Conservation (phyloP, 2,113 vertebrate species). For the Datnioides undecimradiatus region DNA sequence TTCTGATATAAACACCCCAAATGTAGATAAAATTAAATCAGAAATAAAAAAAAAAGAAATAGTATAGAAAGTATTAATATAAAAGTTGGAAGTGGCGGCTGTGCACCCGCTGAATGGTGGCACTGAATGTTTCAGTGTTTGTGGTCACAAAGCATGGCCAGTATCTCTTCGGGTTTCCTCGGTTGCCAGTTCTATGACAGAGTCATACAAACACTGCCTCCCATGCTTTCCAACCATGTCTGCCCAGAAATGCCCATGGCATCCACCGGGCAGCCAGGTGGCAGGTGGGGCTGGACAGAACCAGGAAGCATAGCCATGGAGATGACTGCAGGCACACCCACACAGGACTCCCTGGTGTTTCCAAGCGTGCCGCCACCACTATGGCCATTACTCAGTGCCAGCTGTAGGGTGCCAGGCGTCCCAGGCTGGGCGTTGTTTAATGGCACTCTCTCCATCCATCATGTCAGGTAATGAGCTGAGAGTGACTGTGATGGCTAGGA, state of each 20-base stretch:
- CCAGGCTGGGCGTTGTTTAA: constrained; percentile 79
- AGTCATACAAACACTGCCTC: constrained; percentile 66
- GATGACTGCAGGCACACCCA: constrained; percentile 72
- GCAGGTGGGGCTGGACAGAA: constrained; percentile 73
- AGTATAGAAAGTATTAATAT: too few relatives aligned
- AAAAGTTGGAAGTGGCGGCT: not conserved
- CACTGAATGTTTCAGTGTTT: constrained; percentile 17
- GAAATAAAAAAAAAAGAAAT: not conserved
- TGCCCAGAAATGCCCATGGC: constrained; percentile 73
- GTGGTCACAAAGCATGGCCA: constrained; percentile 28
- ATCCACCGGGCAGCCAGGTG: constrained; percentile 71
- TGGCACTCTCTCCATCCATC: constrained; percentile 78
- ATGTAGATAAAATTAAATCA: not conserved
- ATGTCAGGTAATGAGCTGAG: constrained; percentile 85
- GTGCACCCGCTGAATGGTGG: not conserved
- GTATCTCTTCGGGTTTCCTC: constrained; percentile 32
- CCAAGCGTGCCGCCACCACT: constrained; percentile 45
- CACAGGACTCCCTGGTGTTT: constrained; percentile 65
- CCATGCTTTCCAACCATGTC: constrained; percentile 57
- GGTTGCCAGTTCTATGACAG: constrained; percentile 56
- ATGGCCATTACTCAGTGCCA: constrained; percentile 78
- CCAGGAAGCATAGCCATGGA: constrained; percentile 64
- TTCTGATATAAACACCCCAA: not conserved
- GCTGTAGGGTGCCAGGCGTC: constrained; percentile 76
- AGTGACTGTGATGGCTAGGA: constrained; percentile 70